Evolutionary conservation across 2,888 invertebrate genomes (phyloP).

Genomic region (Caenorhabditis doughertyi): DNA sequence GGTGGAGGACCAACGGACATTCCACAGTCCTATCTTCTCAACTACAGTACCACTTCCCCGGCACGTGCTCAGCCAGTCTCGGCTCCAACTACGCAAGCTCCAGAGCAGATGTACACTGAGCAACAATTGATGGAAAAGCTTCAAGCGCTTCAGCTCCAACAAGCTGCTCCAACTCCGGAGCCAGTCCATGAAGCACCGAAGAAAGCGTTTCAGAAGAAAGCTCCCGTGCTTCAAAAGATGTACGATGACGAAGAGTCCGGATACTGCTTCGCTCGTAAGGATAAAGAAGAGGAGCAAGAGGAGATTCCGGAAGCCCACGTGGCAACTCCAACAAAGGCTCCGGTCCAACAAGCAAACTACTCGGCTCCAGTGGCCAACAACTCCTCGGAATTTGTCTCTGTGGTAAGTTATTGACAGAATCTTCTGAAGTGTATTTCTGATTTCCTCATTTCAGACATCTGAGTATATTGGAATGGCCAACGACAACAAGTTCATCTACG

Average conservation of each 20-base stretch:
- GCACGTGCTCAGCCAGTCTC: constrained; percentile 3
- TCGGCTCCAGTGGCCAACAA: constrained; percentile 25
- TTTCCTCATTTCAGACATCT: constrained; percentile 20
- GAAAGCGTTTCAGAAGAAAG: constrained; percentile 16
- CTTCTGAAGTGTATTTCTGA: too few relatives aligned
- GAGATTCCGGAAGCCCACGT: constrained; percentile 15
- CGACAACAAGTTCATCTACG: constrained; percentile 61
- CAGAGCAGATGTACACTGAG: constrained; percentile 12
- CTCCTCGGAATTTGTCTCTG: constrained; percentile 28
- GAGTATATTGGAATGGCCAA: constrained; percentile 64
- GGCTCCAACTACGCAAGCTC: constrained; percentile 1
- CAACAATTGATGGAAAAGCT: constrained; percentile 44
- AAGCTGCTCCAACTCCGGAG: constrained; percentile 21
- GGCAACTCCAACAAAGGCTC: constrained; percentile 2
- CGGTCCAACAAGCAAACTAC: constrained; percentile 17
- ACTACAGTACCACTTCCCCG: constrained; percentile 30
- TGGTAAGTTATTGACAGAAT: too few relatives aligned
- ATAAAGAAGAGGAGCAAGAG: background rate
- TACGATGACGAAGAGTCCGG: constrained; percentile 59
- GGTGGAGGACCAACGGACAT: constrained; percentile 61
- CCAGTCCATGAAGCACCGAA: background rate
- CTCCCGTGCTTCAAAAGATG: constrained; percentile 40
- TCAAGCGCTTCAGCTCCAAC: constrained; percentile 31
- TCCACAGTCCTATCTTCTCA: constrained; percentile 61
- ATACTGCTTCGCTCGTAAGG: constrained; percentile 52